Percentiles rank a stretch among this genome's conserved stretches.
Conservation (phyloP, 2,888 invertebrate genomes). For the Axea sp. region DNA sequence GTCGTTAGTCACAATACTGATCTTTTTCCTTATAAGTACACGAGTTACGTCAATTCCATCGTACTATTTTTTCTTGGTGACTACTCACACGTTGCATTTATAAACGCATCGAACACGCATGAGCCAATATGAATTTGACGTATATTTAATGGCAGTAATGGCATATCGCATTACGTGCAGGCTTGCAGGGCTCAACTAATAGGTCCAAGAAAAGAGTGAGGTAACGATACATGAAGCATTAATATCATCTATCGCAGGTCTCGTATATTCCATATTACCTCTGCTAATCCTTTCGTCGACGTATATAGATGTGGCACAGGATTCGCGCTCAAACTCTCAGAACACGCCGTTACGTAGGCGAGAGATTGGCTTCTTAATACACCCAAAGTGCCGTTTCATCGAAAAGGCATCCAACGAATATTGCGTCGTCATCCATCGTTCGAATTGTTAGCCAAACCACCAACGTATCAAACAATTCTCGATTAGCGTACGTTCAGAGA, state of each 20-base stretch:
- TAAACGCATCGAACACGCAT: constrained; percentile 52
- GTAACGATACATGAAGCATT: constrained; percentile 68
- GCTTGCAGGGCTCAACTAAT: constrained; percentile 61
- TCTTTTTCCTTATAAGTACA: constrained; percentile 20
- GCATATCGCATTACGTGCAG: constrained; percentile 63
- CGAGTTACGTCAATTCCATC: constrained; percentile 40
- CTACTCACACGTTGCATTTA: constrained; percentile 34
- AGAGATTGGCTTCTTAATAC: constrained; percentile 67
- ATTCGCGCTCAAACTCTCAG: constrained; percentile 44
- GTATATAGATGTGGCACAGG: constrained; percentile 40
- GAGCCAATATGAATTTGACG: constrained; percentile 19
- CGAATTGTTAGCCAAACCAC: too few species aligned
- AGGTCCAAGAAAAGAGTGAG: constrained; percentile 65
- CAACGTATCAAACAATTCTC: too few species aligned
- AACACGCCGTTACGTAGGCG: constrained; percentile 63
- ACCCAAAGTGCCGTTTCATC: constrained; percentile 67
- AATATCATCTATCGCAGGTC: constrained; percentile 60
- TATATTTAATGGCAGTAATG: constrained; percentile 69
- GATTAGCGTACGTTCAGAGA: too few species aligned
- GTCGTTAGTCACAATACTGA: constrained; percentile 14
- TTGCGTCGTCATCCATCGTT: constrained; percentile 22
- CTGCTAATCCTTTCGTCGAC: constrained; percentile 34
- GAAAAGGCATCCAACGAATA: constrained; percentile 24
- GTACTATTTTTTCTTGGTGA: constrained; percentile 40
- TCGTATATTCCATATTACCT: constrained; percentile 49